Percentiles rank a stretch among this genome's conserved stretches.
Evolutionary conservation across 2,113 vertebrate genomes (phyloP).

Genomic region (Phodopus roborovskii): DNA sequence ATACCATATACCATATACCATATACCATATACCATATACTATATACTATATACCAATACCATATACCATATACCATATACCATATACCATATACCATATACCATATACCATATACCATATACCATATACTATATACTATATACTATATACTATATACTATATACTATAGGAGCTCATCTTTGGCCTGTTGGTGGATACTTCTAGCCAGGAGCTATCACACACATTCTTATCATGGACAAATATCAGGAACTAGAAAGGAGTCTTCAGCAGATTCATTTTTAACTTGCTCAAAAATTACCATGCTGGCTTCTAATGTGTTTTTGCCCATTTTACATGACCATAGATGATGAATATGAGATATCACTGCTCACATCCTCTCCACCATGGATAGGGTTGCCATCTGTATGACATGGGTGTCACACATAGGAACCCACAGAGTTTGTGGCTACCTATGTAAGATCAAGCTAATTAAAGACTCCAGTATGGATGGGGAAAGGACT

Average conservation of each 20-base stretch:
- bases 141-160: no score
- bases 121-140: no score
- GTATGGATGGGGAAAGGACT: no score
- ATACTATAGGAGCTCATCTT: neutral
- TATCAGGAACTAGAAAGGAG: neutral
- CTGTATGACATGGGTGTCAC: neutral
- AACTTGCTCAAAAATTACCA: constrained; percentile 6
- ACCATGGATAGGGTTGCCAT: neutral
- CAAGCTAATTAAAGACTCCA: neutral
- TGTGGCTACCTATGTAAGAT: neutral
- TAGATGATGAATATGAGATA: neutral
- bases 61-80: no score
- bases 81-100: no score
- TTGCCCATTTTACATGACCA: neutral
- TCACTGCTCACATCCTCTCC: neutral
- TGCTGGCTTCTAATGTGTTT: neutral
- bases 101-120: no score
- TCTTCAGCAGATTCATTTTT: neutral
- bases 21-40: no score
- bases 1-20: no score
- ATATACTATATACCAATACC: no score
- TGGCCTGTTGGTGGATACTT: neutral
- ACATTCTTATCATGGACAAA: neutral
- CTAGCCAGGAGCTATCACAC: neutral
- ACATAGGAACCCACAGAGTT: neutral